Evolutionary conservation across 2,888 invertebrate genomes (phyloP), one percentile per base, ranked within the genome.

Genomic region (Drosophila suboccidentalis): DNA sequence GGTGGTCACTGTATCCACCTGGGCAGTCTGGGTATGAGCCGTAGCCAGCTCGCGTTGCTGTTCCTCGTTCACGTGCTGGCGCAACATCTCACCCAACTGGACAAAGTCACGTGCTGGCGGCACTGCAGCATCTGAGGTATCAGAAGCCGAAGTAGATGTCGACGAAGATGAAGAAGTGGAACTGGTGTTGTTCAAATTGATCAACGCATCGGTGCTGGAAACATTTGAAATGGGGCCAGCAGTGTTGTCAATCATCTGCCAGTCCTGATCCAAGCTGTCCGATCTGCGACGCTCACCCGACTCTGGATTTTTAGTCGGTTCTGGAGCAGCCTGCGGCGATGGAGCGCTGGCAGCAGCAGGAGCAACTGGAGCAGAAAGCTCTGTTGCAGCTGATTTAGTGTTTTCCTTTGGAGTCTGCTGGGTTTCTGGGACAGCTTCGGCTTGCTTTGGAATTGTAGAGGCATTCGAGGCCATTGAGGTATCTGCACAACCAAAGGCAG

Each of bases 231-330:
- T 62, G 0, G 84, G 61, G 0, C 68, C 41, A 19, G 72, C 71
- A 17, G 17, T 75, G 47, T 85, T 83, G 19, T 91, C 92, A 70
- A 92, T 83, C 66, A 92, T 74, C 53, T 92, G 91, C 92, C 92
- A 92, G 44, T 91, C 91, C 17, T 73, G 76, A 13, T 89, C 91
- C 50, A 83, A 78, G 41, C 84, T 91, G 3, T 86, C 84, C 3
- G 88, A 87, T 2, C 79, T 75, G 15, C 73, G 65, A 6, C 80
- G 77, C 26, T 68, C 58, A 22, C 57, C 64, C 8, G 65, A 5
- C 9, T 65, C 49, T 10, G 13, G 57, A 26, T 65, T 51, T 13
- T 10, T 15, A n/a, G 34, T 4, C 36, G 66, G 26, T 60, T 60
- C 46, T 11, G 66, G 71, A 4, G 34, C 46, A 17, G 55, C 41